Evolutionary conservation across 1,140 invertebrate species (phyloP).

Genomic region (Pseudomyrmex pallidus): DNA sequence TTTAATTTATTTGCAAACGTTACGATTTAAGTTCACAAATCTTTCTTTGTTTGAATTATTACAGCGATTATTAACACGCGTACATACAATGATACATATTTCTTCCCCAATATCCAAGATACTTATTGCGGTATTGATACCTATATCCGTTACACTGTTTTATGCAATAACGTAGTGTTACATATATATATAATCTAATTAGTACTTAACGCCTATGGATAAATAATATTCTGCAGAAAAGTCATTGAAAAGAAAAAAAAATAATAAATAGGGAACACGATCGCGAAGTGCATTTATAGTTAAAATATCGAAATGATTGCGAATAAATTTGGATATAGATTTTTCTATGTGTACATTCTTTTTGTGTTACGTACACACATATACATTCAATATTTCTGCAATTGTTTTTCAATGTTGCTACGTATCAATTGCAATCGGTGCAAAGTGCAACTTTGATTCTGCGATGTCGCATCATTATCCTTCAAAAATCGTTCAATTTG

Average conservation of each 20-base stretch:
- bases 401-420: background rate
- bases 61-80: slow-evolving; percentile 1
- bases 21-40: slow-evolving; percentile 15
- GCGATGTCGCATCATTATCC: background rate
- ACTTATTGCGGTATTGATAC: background rate
- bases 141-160: slow-evolving; percentile 22
- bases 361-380: background rate
- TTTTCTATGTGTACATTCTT: slow-evolving; percentile 13
- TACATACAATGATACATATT: slow-evolving; percentile 22
- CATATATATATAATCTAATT: slow-evolving; percentile 23
- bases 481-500: background rate
- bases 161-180: slow-evolving; percentile 19
- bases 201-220: slow-evolving; percentile 25
- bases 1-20: slow-evolving; percentile 25
- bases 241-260: background rate
- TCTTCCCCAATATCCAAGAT: slow-evolving; percentile 29
- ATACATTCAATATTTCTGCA: background rate
- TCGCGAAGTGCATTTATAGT: slow-evolving; percentile 61
- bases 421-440: background rate
- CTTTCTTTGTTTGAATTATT: background rate
- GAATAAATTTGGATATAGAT: background rate
- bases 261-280: slow-evolving; percentile 32
- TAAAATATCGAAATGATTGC: slow-evolving; percentile 16
- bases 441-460: background rate
- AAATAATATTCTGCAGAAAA: slow-evolving; percentile 29